Conservation (phyloP, 2,113 vertebrate species). For the Campylomormyrus numenius region DNA sequence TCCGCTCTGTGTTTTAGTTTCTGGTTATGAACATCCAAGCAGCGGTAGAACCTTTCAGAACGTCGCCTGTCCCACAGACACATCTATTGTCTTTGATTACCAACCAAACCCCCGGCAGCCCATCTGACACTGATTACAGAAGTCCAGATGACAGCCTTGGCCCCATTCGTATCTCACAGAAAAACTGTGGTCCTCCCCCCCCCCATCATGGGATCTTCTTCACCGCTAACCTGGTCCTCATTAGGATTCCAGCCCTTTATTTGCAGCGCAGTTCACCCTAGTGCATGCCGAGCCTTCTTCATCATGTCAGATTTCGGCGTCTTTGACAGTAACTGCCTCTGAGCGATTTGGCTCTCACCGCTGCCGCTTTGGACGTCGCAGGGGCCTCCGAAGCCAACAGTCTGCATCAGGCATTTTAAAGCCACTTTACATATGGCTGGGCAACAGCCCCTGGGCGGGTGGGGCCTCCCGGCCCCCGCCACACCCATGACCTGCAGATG, state of each 20-base stretch:
- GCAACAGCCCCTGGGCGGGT: not conserved
- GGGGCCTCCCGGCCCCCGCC: not conserved
- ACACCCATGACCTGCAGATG: not conserved
- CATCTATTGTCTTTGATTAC: not conserved
- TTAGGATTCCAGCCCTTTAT: not conserved
- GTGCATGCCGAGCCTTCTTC: not conserved
- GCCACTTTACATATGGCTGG: not conserved
- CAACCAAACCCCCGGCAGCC: not conserved
- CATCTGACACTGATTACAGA: not conserved
- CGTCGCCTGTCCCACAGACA: not conserved
- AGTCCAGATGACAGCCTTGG: not conserved
- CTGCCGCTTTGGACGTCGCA: not conserved
- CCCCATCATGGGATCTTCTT: not conserved
- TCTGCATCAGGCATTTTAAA: not conserved
- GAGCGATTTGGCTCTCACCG: not conserved
- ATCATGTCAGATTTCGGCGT: not conserved
- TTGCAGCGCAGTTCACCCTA: no score
- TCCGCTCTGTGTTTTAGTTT: not conserved
- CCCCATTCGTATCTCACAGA: not conserved
- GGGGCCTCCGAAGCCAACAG: not conserved
- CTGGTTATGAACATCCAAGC: not conserved
- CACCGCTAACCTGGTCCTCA: not conserved
- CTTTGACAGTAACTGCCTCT: not conserved
- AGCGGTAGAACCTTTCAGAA: not conserved
- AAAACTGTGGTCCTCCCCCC: not conserved